A percentile compares a stretch with the other conserved stretches of the same genome.
Conservation (phyloP, 2,113 vertebrate genomes). For the Kryptolebias marmoratus region DNA sequence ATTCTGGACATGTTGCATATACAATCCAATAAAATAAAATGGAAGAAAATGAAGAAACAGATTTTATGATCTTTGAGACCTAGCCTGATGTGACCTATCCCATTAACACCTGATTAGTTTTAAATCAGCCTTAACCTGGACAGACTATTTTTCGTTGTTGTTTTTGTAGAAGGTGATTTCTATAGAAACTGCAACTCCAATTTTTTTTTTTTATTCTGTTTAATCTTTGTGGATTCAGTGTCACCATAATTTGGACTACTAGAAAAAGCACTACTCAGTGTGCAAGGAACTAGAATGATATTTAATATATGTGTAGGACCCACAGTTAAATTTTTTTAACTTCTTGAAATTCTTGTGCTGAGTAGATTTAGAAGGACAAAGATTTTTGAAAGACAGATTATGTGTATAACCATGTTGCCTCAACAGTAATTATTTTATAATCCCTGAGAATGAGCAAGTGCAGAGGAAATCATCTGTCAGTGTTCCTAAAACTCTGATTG, state of each 20-base stretch:
- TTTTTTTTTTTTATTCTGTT: background rate
- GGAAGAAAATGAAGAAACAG: no score
- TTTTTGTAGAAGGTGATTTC: no score
- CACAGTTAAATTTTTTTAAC: no score
- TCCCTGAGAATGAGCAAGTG: background rate
- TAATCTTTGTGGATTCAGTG: background rate
- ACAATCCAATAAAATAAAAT: no score
- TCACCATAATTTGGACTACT: background rate
- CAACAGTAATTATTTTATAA: conserved; percentile 12
- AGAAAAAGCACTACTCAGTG: background rate
- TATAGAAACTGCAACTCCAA: no score
- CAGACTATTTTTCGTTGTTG: no score
- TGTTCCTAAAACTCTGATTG: conserved; percentile 9
- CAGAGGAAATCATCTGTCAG: conserved; percentile 3
- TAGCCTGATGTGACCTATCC: background rate
- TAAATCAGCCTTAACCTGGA: background rate
- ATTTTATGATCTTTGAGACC: background rate
- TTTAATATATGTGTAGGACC: background rate
- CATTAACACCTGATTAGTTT: background rate
- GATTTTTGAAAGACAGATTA: conserved; percentile 6
- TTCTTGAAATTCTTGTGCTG: background rate
- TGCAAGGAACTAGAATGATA: no score
- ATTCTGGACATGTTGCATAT: no score
- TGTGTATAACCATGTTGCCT: conserved; percentile 1
- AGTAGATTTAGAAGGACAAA: background rate